Base-by-base conservation (phyloP, 1,140 invertebrate genomes). In the Trachelipus rathkii region DNA sequence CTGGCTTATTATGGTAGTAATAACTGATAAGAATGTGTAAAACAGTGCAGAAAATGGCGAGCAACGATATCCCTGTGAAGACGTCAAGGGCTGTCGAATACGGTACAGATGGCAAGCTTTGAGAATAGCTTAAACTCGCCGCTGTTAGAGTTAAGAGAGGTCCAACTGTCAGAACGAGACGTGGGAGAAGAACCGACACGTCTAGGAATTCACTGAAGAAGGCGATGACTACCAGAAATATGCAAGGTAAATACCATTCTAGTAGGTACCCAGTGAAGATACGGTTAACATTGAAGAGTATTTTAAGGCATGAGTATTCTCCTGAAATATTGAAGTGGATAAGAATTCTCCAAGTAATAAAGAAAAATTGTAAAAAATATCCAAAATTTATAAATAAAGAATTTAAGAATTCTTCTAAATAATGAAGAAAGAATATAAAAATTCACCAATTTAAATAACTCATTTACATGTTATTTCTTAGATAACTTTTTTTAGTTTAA, bases 221-320 rank as follows among this genome's bases (percentile, higher is more conserved):
- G 1, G 79, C 67, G 24, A 80, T 73, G 0, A 78, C 66, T 13
- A 80, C 77, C 7, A 80, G 72, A 76, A 78, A 78, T 44, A 80
- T 76, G 53, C 53, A 72, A 33, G 79, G 79, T 21, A 80, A 10
- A 71, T 80, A 80, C 74, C 71, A 78, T 21, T 80, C 79, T 13
- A 76, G 46, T 21, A 80, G 68, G 79, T 80, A 80, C 3, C 53
- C 70, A 19, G 60, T 77, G 43, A 80, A 76, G 11, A 33, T 46
- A n/a, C 79, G 60, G 11, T 70, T 46, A 7, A 80, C 44, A 23
- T 66, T 75, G 21, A 80, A 46, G 46, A 19, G 46, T 21, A 80
- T 74, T 24, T 78, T 19, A 13, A 76, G 23, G 44, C 79, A 78
- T 24, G 72, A 75, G 72, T 80, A 80, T 44, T 74, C 77, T 15